A percentile compares a stretch with the other conserved stretches of the same genome.
Evolutionary conservation across 2,888 invertebrate species (phyloP).

Genomic region (Dryobota labecula): DNA sequence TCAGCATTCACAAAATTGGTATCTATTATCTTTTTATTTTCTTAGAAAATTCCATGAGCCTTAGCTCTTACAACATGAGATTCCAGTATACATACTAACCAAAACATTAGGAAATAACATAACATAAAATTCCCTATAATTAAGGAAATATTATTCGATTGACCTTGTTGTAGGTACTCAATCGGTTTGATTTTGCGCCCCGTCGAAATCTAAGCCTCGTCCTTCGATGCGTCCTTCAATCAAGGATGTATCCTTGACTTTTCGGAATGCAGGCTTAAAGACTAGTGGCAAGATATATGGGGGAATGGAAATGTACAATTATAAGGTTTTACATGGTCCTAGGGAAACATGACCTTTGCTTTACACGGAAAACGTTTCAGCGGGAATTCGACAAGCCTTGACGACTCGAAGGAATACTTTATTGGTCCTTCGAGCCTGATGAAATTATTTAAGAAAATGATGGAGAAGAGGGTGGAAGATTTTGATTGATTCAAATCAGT

Average conservation of each 20-base stretch:
- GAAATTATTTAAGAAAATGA: conserved; percentile 1
- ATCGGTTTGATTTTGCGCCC: conserved; percentile 48
- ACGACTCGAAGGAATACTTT: neutral
- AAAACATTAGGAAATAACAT: too few relatives aligned
- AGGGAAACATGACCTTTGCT: conserved; percentile 28
- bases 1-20: neutral
- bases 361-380: conserved; percentile 53
- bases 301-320: conserved; percentile 35
- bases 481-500: neutral
- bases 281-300: conserved; percentile 60
- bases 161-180: conserved; percentile 42
- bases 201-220: conserved; percentile 37
- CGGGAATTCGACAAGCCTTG: conserved; percentile 10
- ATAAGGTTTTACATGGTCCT: conserved; percentile 24
- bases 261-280: conserved; percentile 50
- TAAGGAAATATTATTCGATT: conserved; percentile 31
- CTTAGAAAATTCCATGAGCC: neutral
- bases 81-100: too few relatives aligned
- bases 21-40: neutral
- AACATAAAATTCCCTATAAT: conserved; percentile 34
- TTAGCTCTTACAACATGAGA: too few relatives aligned
- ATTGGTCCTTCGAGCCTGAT: neutral
- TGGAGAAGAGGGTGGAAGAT: neutral
- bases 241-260: conserved; percentile 68
- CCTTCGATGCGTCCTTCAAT: conserved; percentile 49